Percentiles rank a stretch among this genome's conserved stretches.
Conservation (phyloP, 1,140 invertebrate genomes). For the Drosophila ogumai region DNA sequence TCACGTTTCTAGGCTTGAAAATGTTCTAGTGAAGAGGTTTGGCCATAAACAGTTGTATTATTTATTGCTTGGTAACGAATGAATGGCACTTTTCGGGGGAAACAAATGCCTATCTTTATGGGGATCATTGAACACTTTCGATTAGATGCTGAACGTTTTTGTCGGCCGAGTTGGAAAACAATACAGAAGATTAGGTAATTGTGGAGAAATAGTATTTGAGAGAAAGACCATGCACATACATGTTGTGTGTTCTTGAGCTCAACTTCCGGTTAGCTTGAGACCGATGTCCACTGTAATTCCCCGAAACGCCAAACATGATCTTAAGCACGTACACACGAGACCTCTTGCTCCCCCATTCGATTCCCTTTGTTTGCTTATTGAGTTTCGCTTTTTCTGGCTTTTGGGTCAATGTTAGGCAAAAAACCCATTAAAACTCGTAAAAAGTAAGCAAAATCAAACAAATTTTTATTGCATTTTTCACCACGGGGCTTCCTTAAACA, state of each 20-base stretch:
- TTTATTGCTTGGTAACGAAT: constrained; percentile 18
- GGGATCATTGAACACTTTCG: neutral
- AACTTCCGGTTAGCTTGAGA: constrained; percentile 17
- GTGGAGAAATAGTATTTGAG: too few species aligned
- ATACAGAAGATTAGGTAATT: neutral
- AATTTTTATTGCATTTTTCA: constrained; percentile 4
- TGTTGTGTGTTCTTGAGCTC: neutral
- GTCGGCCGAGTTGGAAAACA: constrained; percentile 13
- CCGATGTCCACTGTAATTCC: constrained; percentile 13
- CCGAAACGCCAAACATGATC: constrained; percentile 35
- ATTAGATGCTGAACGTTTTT: constrained; percentile 38
- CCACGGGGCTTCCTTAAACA: constrained; percentile 1
- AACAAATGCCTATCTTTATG: constrained; percentile 25
- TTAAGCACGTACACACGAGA: constrained; percentile 50
- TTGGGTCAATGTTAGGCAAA: constrained; percentile 46
- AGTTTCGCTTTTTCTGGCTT: constrained; percentile 10
- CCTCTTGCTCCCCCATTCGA: constrained; percentile 1
- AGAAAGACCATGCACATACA: neutral
- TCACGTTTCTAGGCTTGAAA: constrained; percentile 5
- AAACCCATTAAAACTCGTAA: neutral
- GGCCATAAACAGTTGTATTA: neutral
- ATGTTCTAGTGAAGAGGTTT: neutral
- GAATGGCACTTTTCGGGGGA: neutral
- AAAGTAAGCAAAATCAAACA: neutral
- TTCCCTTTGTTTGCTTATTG: constrained; percentile 20